Conservation (phyloP, 1,140 invertebrate species). For the Aphis craccivora region DNA sequence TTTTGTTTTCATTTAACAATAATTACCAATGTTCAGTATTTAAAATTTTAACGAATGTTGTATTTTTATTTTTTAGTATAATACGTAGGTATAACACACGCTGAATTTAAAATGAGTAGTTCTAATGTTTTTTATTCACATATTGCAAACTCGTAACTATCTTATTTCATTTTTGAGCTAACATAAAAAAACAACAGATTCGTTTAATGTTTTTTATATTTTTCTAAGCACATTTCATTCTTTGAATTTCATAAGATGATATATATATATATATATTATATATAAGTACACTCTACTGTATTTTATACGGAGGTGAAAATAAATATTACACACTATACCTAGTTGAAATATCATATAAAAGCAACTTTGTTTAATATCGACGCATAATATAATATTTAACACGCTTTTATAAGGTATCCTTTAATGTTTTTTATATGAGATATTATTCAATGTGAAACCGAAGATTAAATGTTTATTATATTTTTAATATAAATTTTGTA, state of each 20-base stretch:
- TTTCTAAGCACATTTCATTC: too few species aligned
- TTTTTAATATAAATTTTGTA: neutral
- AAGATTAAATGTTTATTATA: neutral
- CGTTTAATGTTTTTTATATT: too few species aligned
- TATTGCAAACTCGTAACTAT: neutral
- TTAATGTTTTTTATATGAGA: neutral
- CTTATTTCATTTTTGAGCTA: neutral
- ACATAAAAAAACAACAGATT: neutral
- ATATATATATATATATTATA: too few species aligned
- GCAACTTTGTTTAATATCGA: neutral
- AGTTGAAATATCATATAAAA: neutral
- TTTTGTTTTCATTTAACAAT: neutral
- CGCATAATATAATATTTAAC: neutral
- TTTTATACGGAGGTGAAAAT: neutral
- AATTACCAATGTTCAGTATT: too few species aligned
- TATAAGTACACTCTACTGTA: too few species aligned
- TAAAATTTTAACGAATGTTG: neutral
- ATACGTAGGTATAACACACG: too few species aligned
- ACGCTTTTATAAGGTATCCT: neutral
- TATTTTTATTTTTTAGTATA: neutral
- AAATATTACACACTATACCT: neutral
- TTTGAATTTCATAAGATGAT: too few species aligned
- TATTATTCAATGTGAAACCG: neutral
- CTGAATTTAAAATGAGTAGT: neutral
- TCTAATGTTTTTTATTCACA: neutral